A percentile compares a stretch with the other conserved stretches of the same genome.
These are phyloP conservation scores for Hyaena hyaena DNA, from an alignment of 2,113 vertebrate genomes.

Conservation along the genomic window DNA sequence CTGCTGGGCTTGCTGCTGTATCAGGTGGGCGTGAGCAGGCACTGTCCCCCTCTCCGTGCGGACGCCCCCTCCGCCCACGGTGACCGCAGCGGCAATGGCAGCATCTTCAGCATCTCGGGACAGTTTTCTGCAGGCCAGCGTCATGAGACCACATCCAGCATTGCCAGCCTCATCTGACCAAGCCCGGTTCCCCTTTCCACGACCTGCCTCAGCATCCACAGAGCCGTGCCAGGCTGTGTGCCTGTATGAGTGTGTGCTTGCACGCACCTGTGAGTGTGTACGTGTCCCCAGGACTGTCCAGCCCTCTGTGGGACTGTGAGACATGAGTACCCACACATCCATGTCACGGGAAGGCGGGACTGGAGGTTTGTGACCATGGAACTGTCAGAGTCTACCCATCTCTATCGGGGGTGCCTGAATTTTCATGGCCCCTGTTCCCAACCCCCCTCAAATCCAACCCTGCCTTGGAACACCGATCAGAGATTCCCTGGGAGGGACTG, in stretches of 20 bases:
- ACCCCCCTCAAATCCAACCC: not conserved
- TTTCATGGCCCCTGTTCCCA: not conserved
- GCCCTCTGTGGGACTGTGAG: not conserved
- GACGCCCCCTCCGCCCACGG: not conserved
- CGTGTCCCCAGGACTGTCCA: not conserved
- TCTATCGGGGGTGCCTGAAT: not conserved
- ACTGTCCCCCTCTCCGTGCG: constrained; percentile 45
- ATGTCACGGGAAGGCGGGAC: not conserved
- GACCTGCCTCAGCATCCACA: not conserved
- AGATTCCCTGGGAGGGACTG: not conserved
- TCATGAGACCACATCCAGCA: constrained; percentile 94
- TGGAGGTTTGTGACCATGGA: not conserved
- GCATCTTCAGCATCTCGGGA: constrained; percentile 94
- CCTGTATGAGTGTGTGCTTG: too few relatives aligned
- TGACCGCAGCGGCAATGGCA: constrained; percentile 70
- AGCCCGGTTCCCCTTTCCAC: constrained; percentile 22
- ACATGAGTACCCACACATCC: not conserved
- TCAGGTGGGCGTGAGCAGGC: constrained; percentile 81
- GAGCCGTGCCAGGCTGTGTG: not conserved
- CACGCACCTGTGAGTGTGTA: fast-evolving
- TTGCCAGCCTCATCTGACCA: constrained; percentile 94
- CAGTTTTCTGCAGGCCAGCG: constrained; percentile 86
- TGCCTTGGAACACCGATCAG: not conserved
- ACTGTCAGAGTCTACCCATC: not conserved
- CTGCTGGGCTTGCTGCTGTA: constrained; percentile 92